phyloP scores from a whole-genome alignment of 2,888 invertebrate genomes.

The Parnassius smintheus region DNA sequence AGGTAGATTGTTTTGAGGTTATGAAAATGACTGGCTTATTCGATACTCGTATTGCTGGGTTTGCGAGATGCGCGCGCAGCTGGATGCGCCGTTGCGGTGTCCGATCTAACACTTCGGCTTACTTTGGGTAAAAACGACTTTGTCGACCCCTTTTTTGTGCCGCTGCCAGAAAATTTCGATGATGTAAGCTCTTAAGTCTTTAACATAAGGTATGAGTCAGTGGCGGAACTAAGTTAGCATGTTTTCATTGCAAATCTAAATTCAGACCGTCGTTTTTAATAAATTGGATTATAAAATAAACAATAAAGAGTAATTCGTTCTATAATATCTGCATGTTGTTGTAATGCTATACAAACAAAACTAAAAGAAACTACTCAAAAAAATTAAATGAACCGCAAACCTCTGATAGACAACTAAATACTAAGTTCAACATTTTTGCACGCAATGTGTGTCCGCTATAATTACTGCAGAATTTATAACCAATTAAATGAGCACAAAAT shows the following conservation, averaged over 20 bases:
- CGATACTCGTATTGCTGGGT: slow-evolving; percentile 52
- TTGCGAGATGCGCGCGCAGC: slow-evolving; percentile 71
- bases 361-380: too few species aligned
- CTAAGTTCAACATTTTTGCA: too few species aligned
- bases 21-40: slow-evolving; percentile 70
- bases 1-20: slow-evolving; percentile 59
- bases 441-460: too few species aligned
- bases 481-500: too few species aligned
- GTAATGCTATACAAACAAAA: too few species aligned
- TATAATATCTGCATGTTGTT: too few species aligned
- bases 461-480: too few species aligned
- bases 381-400: too few species aligned
- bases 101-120: slow-evolving; percentile 50
- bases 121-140: slow-evolving; percentile 38
- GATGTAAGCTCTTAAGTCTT: slow-evolving; percentile 28
- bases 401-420: too few species aligned
- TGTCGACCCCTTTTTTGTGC: slow-evolving; percentile 20
- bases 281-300: too few species aligned
- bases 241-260: slow-evolving; percentile 1
- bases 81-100: slow-evolving; percentile 43
- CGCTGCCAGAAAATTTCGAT: slow-evolving; percentile 20
- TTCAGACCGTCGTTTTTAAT: too few species aligned
- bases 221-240: slow-evolving; percentile 22
- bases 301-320: too few species aligned
- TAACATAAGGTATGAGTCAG: slow-evolving; percentile 15